Conservation (phyloP, 1,140 invertebrate genomes). For the Bombus pascuorum region DNA sequence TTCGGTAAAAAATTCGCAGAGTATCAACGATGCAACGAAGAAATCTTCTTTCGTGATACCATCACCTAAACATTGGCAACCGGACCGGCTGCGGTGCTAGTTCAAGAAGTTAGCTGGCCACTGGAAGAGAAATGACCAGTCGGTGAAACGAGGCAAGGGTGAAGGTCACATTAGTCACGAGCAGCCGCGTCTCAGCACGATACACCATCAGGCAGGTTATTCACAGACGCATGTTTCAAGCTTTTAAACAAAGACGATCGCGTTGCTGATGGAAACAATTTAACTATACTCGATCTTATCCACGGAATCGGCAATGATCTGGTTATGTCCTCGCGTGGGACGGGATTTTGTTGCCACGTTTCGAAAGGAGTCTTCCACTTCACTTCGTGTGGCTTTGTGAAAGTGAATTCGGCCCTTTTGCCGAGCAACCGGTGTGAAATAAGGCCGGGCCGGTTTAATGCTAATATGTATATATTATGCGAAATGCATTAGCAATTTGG, state of each 20-base stretch:
- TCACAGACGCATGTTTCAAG: background rate
- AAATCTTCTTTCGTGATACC: background rate
- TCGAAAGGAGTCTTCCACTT: background rate
- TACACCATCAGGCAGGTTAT: constrained; percentile 13
- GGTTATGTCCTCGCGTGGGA: background rate
- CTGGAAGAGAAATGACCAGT: constrained; percentile 61
- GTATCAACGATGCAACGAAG: too few species aligned
- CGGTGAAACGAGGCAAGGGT: constrained; percentile 64
- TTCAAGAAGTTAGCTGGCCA: constrained; percentile 36
- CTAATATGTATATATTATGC: background rate
- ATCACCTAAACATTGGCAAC: constrained; percentile 34
- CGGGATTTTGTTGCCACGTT: background rate
- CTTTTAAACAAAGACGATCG: background rate
- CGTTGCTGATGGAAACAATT: background rate
- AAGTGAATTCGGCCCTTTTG: constrained; percentile 15
- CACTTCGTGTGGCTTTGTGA: background rate
- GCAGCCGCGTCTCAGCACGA: constrained; percentile 31
- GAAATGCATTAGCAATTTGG: background rate
- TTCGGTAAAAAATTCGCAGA: too few species aligned
- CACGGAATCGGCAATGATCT: background rate
- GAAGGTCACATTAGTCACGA: constrained; percentile 64
- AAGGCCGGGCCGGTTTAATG: background rate
- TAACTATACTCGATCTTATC: background rate
- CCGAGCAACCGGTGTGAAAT: background rate
- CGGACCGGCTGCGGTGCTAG: constrained; percentile 40